These are phyloP conservation scores for Neocrepidodera transversa DNA, from an alignment of 2,888 invertebrate genomes.

Conservation along the genomic window DNA sequence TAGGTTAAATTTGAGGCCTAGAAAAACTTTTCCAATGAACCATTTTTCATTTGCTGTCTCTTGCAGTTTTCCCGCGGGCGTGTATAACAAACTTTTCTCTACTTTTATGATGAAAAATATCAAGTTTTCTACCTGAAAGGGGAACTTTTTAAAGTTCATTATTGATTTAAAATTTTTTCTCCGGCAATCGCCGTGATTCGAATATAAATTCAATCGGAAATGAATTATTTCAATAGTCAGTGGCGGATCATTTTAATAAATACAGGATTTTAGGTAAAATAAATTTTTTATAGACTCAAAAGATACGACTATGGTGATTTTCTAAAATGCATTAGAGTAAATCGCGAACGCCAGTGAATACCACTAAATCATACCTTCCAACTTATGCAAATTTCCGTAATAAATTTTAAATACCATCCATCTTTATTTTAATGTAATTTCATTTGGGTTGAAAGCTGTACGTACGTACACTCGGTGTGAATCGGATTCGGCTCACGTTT, in stretches of 20 bases:
- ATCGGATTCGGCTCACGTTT: slow-evolving; percentile 41
- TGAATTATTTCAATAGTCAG: slow-evolving; percentile 4
- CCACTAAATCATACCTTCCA: slow-evolving; percentile 33
- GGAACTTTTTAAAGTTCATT: slow-evolving; percentile 25
- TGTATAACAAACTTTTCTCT: slow-evolving; percentile 27
- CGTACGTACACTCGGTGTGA: slow-evolving; percentile 26
- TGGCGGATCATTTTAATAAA: neutral
- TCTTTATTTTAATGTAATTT: slow-evolving; percentile 40
- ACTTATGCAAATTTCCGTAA: slow-evolving; percentile 37
- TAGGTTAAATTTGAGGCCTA: slow-evolving; percentile 21
- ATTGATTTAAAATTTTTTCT: slow-evolving; percentile 29
- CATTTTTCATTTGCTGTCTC: slow-evolving; percentile 28
- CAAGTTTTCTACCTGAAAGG: slow-evolving; percentile 24
- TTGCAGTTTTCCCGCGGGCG: slow-evolving; percentile 23
- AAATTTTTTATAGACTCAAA: too few species aligned
- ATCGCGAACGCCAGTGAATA: slow-evolving; percentile 14
- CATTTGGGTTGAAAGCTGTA: slow-evolving; percentile 25
- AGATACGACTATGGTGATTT: neutral
- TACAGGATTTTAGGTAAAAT: too few species aligned
- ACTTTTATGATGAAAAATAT: slow-evolving; percentile 30
- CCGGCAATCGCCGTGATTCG: slow-evolving; percentile 16
- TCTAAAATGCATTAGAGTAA: neutral
- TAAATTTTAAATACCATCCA: slow-evolving; percentile 38
- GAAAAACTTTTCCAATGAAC: slow-evolving; percentile 23
- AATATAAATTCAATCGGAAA: slow-evolving; percentile 19